A percentile compares a stretch with the other conserved stretches of the same genome.
Evolutionary conservation across 2,797 vertebrate genomes (phyloP).

Genomic region (Rhinatrema bivittatum): DNA sequence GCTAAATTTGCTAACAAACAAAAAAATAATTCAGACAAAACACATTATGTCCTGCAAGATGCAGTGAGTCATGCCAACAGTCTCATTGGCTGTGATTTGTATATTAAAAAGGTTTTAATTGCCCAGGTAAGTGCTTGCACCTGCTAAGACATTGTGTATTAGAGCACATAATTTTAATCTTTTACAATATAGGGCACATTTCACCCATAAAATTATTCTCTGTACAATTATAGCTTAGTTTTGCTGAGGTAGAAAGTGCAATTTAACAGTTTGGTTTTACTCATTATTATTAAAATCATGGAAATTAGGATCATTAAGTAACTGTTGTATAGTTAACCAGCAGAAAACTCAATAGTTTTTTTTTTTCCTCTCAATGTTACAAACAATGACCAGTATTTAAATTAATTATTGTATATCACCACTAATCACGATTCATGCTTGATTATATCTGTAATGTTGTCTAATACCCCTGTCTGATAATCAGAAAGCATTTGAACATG

Average conservation of each 20-base stretch:
- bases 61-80: slow-evolving; percentile 47
- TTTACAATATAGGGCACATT: slow-evolving; percentile 63
- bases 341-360: slow-evolving; percentile 25
- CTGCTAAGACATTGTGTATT: slow-evolving; percentile 64
- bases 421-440: neutral
- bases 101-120: slow-evolving; percentile 71
- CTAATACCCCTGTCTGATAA: neutral
- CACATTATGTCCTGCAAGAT: slow-evolving; percentile 54
- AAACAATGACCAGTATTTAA: slow-evolving; percentile 6
- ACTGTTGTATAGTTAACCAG: slow-evolving; percentile 43
- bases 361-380: slow-evolving; percentile 19
- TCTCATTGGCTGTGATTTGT: slow-evolving; percentile 61
- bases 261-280: slow-evolving; percentile 56
- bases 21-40: slow-evolving; percentile 44
- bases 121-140: slow-evolving; percentile 69
- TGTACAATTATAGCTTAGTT: slow-evolving; percentile 55
- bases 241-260: slow-evolving; percentile 65
- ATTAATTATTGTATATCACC: slow-evolving; percentile 9
- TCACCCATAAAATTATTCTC: slow-evolving; percentile 66
- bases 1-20: slow-evolving; percentile 43
- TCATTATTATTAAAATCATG: slow-evolving; percentile 64
- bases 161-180: slow-evolving; percentile 64
- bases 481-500: neutral
- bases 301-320: slow-evolving; percentile 53
- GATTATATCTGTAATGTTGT: slow-evolving; percentile 6